A percentile compares a stretch with the other conserved stretches of the same genome.
Evolutionary conservation across 2,797 vertebrate genomes (phyloP).

Genomic region (Tamandua tetradactyla): DNA sequence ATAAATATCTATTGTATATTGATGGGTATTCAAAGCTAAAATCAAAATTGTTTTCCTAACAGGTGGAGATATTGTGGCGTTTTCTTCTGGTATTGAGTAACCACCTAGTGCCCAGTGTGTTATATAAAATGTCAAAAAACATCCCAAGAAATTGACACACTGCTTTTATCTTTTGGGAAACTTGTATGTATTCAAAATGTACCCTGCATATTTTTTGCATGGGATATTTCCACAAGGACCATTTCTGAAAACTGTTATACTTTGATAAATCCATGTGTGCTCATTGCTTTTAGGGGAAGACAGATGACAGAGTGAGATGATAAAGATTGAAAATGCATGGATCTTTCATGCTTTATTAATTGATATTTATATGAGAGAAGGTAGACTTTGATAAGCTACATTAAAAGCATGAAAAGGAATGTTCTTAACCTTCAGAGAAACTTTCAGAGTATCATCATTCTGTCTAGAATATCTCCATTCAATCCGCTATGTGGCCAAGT

Average conservation of each 20-base stretch:
- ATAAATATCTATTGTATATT: background rate
- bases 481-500: background rate
- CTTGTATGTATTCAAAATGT: too few relatives aligned
- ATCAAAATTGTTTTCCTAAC: too few relatives aligned
- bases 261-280: background rate
- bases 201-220: background rate
- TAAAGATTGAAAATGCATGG: background rate
- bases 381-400: background rate
- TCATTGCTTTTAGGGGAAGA: background rate
- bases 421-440: background rate
- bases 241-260: background rate
- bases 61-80: background rate
- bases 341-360: background rate
- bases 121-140: background rate
- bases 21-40: too few relatives aligned
- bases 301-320: background rate
- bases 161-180: too few relatives aligned
- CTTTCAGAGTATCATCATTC: background rate
- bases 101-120: background rate
- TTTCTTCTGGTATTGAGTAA: background rate
- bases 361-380: background rate
- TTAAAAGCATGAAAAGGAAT: background rate
- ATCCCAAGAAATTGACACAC: too few relatives aligned
- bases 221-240: background rate
- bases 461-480: background rate